Evolutionary conservation across 2,797 vertebrate genomes (phyloP).

Genomic region (Eutrigla gurnardus): DNA sequence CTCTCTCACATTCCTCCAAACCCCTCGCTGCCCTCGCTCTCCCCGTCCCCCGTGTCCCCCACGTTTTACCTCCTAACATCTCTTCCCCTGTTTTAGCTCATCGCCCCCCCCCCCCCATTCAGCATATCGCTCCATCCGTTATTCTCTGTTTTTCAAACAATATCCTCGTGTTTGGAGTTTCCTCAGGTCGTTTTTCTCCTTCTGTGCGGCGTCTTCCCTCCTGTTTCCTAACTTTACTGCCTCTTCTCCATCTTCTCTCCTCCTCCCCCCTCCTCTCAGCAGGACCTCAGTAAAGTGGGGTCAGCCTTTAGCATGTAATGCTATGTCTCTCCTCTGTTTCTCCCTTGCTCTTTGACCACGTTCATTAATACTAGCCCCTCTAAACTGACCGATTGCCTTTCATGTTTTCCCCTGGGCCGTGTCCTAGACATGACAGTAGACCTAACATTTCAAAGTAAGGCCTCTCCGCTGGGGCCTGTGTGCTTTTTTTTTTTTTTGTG

Average conservation of each 20-base stretch:
- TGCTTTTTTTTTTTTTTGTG: constrained; percentile 30
- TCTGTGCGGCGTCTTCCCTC: constrained; percentile 56
- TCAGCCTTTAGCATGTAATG: constrained; percentile 73
- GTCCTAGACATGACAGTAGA: constrained; percentile 73
- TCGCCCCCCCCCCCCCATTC: constrained; percentile 26
- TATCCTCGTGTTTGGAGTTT: constrained; percentile 62
- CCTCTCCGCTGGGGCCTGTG: constrained; percentile 20
- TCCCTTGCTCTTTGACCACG: constrained; percentile 73
- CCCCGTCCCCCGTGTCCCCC: not conserved
- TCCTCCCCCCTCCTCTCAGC: constrained; percentile 45
- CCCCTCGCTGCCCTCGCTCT: constrained; percentile 36
- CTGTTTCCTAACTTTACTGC: constrained; percentile 56
- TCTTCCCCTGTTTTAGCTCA: constrained; percentile 39
- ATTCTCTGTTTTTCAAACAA: constrained; percentile 69
- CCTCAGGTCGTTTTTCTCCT: constrained; percentile 50
- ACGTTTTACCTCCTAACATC: constrained; percentile 38
- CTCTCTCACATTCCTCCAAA: constrained; percentile 72
- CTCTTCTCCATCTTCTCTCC: constrained; percentile 43
- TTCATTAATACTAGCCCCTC: constrained; percentile 70
- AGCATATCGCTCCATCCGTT: constrained; percentile 41
- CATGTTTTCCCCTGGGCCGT: constrained; percentile 73
- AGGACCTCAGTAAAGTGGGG: constrained; percentile 78
- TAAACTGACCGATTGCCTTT: constrained; percentile 70
- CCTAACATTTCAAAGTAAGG: constrained; percentile 70
- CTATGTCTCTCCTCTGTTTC: constrained; percentile 69